Conservation (phyloP, 2,888 invertebrate species). For the Noctua pronuba region DNA sequence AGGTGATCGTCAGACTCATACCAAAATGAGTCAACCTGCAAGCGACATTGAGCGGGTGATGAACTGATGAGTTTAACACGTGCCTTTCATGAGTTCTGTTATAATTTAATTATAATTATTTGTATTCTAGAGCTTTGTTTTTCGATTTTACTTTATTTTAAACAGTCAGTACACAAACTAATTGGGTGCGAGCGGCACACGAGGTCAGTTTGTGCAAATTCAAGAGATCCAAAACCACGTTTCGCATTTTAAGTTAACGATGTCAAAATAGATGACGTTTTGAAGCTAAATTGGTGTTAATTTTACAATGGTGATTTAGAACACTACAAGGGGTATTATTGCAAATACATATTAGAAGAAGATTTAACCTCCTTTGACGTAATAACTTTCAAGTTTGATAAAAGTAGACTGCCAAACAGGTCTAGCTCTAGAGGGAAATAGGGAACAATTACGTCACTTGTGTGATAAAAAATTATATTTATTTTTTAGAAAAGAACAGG, state of each 20-base stretch:
- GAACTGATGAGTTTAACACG: conserved; percentile 11
- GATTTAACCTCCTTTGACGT: too few relatives aligned
- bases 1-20: background rate
- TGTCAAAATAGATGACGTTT: conserved; percentile 25
- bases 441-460: background rate
- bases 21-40: conserved; percentile 25
- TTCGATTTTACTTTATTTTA: conserved; percentile 15
- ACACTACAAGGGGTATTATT: too few relatives aligned
- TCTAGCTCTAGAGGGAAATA: background rate
- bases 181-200: conserved; percentile 20
- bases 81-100: background rate
- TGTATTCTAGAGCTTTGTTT: background rate
- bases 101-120: background rate
- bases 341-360: too few relatives aligned
- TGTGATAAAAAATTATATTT: background rate
- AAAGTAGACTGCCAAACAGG: background rate
- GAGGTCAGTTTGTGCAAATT: conserved; percentile 52
- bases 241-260: conserved; percentile 46
- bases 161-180: conserved; percentile 4
- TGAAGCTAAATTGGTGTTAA: conserved; percentile 4
- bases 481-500: background rate
- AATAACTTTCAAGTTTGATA: background rate
- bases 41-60: conserved; percentile 6
- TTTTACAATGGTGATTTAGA: background rate
- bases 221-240: conserved; percentile 24